Evolutionary conservation across 2,113 vertebrate genomes (phyloP), one percentile per base, ranked within the genome.

Genomic region (Chaetodon trifascialis): DNA sequence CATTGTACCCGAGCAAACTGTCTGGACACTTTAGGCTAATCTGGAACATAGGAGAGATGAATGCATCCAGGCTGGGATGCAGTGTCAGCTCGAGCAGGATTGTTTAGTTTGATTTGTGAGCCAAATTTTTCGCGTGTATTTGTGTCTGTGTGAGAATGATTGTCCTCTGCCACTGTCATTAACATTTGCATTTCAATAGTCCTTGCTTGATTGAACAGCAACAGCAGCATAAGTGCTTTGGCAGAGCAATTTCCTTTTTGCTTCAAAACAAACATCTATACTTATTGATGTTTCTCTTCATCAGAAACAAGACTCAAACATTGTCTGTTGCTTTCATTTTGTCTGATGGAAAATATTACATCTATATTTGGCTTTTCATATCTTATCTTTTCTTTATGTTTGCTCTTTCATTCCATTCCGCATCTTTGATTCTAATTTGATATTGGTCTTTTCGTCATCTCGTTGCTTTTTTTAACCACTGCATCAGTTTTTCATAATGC

Each of bases 131-230:
- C 60, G 52, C 11, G 47, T 81, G 52, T 64, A 58, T 80, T 84
- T 86, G 71, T 82, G 81, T 70, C 71, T 80, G 74, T 25, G 73
- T 55, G 46, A 83, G 80, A 83, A 66, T 83, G 77, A 89, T 90
- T 83, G 85, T 83, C 77, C 82, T 77, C 84, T 51, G 60, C 69
- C 82, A 73, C 90, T 60, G 54, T 89, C 89, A 90, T 92, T 90
- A 93, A 81, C 88, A 89, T 92, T 93, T 89, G 90, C 88, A 94
- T 93, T 91, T 93, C 89, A 92, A 87, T 86, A 83, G 79, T 70
- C 71, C 36, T 73, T 55, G 84, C 76, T 83, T 88, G 88, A 90
- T 85, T 90, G 86, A 94, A 88, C 89, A 89, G 76, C 84, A 90
- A 82, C 83, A 66, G 79, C 67, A 80, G 66, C 62, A 64, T 86